Evolutionary conservation across 1,140 invertebrate species (phyloP).

Genomic region (Heliconius hewitsoni): DNA sequence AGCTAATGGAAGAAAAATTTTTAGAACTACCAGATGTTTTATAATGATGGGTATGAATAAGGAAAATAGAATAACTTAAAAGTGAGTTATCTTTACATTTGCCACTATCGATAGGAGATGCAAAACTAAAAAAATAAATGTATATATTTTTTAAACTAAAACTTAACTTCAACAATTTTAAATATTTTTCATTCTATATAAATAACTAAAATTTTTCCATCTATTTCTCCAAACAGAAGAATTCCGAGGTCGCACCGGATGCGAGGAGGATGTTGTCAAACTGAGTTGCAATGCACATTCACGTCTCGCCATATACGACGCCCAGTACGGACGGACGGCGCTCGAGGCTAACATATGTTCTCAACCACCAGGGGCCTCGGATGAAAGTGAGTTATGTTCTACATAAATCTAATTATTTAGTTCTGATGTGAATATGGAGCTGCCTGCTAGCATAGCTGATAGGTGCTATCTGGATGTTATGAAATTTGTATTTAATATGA

Average conservation of each 20-base stretch:
- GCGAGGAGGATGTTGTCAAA: conserved; percentile 91
- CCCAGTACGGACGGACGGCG: conserved; percentile 92
- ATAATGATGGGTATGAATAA: no score
- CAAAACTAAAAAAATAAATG: no score
- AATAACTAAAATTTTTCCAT: no score
- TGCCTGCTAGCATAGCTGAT: background rate
- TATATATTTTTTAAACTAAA: no score
- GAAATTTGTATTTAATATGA: no score
- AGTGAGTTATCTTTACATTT: no score
- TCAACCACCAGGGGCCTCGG: conserved; percentile 88
- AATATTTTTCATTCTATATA: no score
- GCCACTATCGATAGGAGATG: no score
- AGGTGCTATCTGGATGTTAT: background rate
- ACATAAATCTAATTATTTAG: conserved; percentile 16
- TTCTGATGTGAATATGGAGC: background rate
- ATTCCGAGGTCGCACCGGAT: conserved; percentile 92
- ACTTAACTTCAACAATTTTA: no score
- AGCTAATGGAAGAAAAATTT: no score
- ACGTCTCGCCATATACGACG: conserved; percentile 93
- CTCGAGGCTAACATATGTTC: conserved; percentile 92
- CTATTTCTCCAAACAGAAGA: conserved; percentile 83
- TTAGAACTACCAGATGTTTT: no score
- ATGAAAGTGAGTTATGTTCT: conserved; percentile 88
- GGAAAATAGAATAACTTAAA: no score
- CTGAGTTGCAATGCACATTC: conserved; percentile 89